Evolutionary conservation across 2,888 invertebrate genomes (phyloP), one percentile per base, ranked within the genome.

Genomic region (Caenorhabditis uteleia): DNA sequence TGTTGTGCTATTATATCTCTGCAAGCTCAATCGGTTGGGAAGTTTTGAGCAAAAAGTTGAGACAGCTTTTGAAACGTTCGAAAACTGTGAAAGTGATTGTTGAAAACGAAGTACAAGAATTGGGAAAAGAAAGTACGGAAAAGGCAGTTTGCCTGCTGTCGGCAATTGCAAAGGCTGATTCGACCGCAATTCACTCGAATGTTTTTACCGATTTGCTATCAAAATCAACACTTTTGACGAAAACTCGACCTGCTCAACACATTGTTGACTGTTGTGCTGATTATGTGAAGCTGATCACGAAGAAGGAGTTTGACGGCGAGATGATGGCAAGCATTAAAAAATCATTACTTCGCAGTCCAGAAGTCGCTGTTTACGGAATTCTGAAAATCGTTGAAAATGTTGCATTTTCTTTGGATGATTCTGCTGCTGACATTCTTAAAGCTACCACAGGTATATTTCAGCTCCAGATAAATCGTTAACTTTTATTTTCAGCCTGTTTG

Each of bases 331-430:
- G 92, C 1, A 86, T 94, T 51, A 91, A 93, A 84, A 93, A 93
- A 84, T 89, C 92, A 20, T 90, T 95, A 89, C 86, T 97, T 26
- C 87, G 97, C 47, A 94, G 91, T 85, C 95, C 97, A 0, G 97
- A 97, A 87, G 89, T 92, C 49, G 90, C 91, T 66, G 87, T 94
- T 25, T 74, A 80, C 70, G 69, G 66, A 25, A 45, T 72, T 10
- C 42, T 40, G 14, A 29, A 39, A 8, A 47, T 64, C 33, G 31
- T 72, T 6, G 45, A 58, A 42, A 46, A 56, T n/a, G 29, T 56
- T n/a, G 2, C 36, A 0, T 65, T 69, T 43, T 36, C 64, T 1
- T 20, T 72, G 33, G 69, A 72, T 31, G 16, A 49, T 1, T 51
- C 42, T 34, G 58, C 65, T 20, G 54, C 53, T 3, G 72, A 72